phyloP scores from a whole-genome alignment of 2,797 vertebrate genomes.

The Crotalus adamanteus region DNA sequence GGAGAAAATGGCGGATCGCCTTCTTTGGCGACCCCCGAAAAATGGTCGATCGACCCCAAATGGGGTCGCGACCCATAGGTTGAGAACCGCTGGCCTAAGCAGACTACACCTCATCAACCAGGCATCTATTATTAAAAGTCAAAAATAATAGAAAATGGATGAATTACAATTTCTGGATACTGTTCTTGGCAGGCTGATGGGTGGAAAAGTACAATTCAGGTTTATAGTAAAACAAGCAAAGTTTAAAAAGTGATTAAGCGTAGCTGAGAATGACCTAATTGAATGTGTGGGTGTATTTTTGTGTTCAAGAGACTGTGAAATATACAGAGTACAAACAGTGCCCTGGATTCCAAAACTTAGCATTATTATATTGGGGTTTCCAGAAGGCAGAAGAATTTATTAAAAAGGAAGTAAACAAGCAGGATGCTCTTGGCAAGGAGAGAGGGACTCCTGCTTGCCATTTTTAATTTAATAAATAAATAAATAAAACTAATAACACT shows the following conservation, averaged over 20 bases:
- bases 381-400: not conserved
- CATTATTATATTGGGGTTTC: rapidly evolving
- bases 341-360: not conserved
- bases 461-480: not conserved
- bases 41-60: too few relatives aligned
- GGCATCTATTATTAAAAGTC: conserved; percentile 37
- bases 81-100: not conserved
- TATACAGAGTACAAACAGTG: conserved; percentile 2
- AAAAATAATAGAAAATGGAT: not conserved
- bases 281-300: not conserved
- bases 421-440: not conserved
- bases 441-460: not conserved
- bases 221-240: conserved; percentile 13
- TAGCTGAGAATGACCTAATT: not conserved
- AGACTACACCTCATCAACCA: conserved; percentile 23
- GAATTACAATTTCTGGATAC: conserved; percentile 27
- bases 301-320: conserved; percentile 34
- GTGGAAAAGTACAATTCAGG: conserved; percentile 35
- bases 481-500: not conserved
- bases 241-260: not conserved
- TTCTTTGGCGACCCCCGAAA: too few relatives aligned
- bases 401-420: conserved; percentile 21
- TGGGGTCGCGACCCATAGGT: too few relatives aligned
- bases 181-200: conserved; percentile 14
- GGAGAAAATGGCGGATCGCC: too few relatives aligned